These are phyloP conservation scores for Gymnoscelis rufifasciata DNA, from an alignment of 2,888 invertebrate species.

Conservation along the genomic window DNA sequence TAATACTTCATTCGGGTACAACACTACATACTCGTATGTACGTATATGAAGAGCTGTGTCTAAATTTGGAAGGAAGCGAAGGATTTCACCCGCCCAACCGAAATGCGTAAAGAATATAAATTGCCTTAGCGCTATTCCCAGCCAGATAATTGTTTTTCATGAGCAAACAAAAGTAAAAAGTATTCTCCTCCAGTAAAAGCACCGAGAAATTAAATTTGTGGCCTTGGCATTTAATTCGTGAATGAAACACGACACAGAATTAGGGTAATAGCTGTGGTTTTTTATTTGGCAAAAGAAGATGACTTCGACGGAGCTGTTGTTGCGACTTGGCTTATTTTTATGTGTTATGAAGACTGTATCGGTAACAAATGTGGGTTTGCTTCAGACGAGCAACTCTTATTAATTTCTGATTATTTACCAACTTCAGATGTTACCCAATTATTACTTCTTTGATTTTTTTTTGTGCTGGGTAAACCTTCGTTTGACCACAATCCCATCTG, in stretches of 20 bases:
- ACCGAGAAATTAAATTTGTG: constrained; percentile 20
- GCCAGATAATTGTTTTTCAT: constrained; percentile 15
- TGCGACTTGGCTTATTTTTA: constrained; percentile 19
- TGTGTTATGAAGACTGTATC: constrained; percentile 24
- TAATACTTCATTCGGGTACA: background rate
- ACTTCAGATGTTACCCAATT: too few species aligned
- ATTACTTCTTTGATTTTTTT: too few species aligned
- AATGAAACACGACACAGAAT: constrained; percentile 25
- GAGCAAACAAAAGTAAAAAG: constrained; percentile 20
- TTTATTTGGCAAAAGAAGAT: constrained; percentile 15
- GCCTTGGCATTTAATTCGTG: constrained; percentile 26
- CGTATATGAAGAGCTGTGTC: background rate
- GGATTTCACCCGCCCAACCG: constrained; percentile 2
- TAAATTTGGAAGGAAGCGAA: constrained; percentile 4
- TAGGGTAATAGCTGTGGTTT: constrained; percentile 14
- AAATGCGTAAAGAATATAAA: constrained; percentile 14
- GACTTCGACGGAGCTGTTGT: constrained; percentile 10
- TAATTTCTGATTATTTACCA: too few species aligned
- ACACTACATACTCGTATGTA: too few species aligned
- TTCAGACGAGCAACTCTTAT: background rate
- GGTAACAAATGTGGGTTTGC: constrained; percentile 4
- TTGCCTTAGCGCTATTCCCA: constrained; percentile 13
- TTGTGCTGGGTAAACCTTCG: too few species aligned
- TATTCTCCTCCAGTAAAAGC: constrained; percentile 11
- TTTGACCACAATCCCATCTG: too few species aligned